phyloP scores from a whole-genome alignment of 2,797 vertebrate genomes.

The Takifugu rubripes region DNA sequence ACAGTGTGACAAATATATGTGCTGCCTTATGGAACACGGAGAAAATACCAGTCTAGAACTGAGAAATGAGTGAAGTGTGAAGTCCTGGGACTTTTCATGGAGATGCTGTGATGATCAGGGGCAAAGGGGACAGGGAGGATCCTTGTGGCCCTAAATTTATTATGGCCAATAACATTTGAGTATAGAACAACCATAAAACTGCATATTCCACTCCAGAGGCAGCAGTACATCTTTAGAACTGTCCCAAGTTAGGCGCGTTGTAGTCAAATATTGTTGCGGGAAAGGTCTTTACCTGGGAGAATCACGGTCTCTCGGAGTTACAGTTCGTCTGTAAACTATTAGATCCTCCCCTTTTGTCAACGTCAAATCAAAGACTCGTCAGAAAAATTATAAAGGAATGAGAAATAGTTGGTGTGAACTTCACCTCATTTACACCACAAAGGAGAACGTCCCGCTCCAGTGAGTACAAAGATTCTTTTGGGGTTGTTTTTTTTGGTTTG shows the following conservation, averaged over 20 bases:
- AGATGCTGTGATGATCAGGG: no score
- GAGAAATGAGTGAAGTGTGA: neutral
- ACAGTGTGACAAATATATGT: neutral
- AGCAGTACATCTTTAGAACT: no score
- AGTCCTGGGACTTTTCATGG: no score
- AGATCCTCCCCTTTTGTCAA: conserved; percentile 54
- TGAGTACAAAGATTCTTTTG: conserved; percentile 34
- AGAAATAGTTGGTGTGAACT: neutral
- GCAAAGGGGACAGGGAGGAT: no score
- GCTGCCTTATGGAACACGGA: conserved; percentile 1
- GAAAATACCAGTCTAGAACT: neutral
- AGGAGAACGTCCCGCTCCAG: conserved; percentile 22
- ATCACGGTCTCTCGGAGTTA: neutral
- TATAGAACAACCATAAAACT: no score
- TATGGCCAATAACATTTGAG: no score
- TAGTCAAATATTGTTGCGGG: neutral
- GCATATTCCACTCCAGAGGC: no score
- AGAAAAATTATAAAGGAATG: conserved; percentile 55
- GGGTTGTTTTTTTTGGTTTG: no score
- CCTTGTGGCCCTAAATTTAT: no score
- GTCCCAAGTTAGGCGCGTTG: no score
- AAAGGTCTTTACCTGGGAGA: neutral
- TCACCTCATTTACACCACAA: conserved; percentile 2
- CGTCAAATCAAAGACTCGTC: conserved; percentile 37
- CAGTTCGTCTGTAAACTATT: conserved; percentile 8